phyloP scores from a whole-genome alignment of 1,140 invertebrate species.

The Bombus cullumanus region DNA sequence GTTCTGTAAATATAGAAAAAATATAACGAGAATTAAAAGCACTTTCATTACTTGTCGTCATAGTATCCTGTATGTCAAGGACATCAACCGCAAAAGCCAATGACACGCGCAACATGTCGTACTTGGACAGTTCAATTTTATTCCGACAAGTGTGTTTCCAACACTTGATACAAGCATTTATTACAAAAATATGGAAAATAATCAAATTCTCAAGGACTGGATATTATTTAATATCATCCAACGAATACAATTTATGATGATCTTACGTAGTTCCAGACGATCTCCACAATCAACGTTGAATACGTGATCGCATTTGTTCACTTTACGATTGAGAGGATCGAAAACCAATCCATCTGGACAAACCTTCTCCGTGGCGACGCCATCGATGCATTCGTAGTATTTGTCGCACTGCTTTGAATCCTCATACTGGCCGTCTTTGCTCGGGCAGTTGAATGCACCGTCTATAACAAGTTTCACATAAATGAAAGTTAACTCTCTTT shows the following conservation, averaged over 20 bases:
- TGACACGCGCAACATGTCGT: conserved; percentile 26
- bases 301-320: conserved; percentile 95
- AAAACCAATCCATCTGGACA: conserved; percentile 94
- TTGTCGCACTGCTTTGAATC: conserved; percentile 93
- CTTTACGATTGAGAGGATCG: conserved; percentile 90
- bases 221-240: not conserved
- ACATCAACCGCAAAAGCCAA: conserved; percentile 41
- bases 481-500: conserved; percentile 4
- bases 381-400: conserved; percentile 91
- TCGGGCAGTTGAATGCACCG: conserved; percentile 89
- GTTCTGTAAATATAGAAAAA: conserved; percentile 83
- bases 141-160: not conserved
- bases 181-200: not conserved
- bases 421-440: conserved; percentile 89
- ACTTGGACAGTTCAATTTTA: conserved; percentile 7
- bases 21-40: conserved; percentile 23
- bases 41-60: conserved; percentile 31
- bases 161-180: not conserved
- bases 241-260: not conserved
- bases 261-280: conserved; percentile 93
- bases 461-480: conserved; percentile 78
- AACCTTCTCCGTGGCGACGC: conserved; percentile 88
- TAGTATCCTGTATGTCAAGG: conserved; percentile 47
- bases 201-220: not conserved
- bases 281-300: conserved; percentile 95